Base-by-base conservation (phyloP, 2,888 invertebrate species). In the Heliconius erato region DNA sequence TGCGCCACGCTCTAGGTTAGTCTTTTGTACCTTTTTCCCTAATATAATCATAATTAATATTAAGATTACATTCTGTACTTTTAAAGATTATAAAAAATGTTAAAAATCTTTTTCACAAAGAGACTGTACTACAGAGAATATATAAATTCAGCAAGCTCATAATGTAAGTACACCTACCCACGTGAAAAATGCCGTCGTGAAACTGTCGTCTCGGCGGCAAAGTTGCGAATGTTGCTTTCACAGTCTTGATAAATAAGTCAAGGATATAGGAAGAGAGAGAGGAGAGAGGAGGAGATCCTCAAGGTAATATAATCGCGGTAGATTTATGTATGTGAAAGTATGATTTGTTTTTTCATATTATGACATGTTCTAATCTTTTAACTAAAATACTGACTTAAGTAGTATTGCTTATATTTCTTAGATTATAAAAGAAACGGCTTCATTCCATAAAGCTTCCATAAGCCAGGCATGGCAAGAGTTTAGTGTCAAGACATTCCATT, bases 61-160 rank as follows among this genome's bases (percentile, higher is more conserved):
- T 63, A 63, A 63, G 3, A 63, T n/a, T 63, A n/a, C 63, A n/a
- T 67, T 16, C 1, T 28, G 7, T 68, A 32, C 32, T 32, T 68
- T 68, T 5, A 40, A 40, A 35, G 3, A 4, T n/a, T 40, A 63
- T 16, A 32, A 16, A 14, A 65, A 28, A 65, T 26, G 28, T 3
- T 6, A n/a, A 65, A 65, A 26, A 65, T 14, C 14, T 28, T 69
- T 35, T 19, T 54, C 12, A 0, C 69, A 69, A 23, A 11, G 35
- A 69, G n/a, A 69, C 9, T 74, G 23, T 63, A 11, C 59, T 26
- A 77, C 49, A 3, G 32, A 19, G n/a, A 49, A 79, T 67, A 80
- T 77, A 78, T 81, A 67, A 78, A 65, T 80, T 79, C 83, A 79
- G 74, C 80, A 71, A 80, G 77, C 80, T 84, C 82, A 80, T 80